These are phyloP conservation scores for Bubo scandiacus DNA, from an alignment of 2,113 vertebrate species.

Conservation along the genomic window DNA sequence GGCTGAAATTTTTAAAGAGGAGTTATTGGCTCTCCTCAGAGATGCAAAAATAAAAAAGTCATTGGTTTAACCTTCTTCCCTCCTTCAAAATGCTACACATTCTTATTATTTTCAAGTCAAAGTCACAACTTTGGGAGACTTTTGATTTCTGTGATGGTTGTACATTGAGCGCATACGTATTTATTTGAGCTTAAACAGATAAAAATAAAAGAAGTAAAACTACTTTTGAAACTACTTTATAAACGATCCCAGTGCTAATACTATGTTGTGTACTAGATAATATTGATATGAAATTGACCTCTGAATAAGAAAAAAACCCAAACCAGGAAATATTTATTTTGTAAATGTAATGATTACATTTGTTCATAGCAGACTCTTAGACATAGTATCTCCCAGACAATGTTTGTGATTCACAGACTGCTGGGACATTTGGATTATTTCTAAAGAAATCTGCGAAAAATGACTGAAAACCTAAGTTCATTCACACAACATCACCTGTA, in stretches of 20 bases:
- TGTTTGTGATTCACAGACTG: not conserved
- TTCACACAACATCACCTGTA: not conserved
- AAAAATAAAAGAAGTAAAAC: not conserved
- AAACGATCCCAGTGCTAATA: not conserved
- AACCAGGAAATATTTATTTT: not conserved
- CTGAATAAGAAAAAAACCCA: not conserved
- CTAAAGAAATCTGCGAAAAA: not conserved
- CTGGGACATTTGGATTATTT: not conserved
- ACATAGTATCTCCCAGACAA: not conserved
- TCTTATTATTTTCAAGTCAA: not conserved
- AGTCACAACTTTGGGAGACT: not conserved
- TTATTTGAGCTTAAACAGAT: not conserved
- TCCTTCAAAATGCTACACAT: not conserved
- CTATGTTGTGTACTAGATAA: not conserved
- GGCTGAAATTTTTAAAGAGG: not conserved
- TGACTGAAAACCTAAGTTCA: not conserved
- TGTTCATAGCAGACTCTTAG: not conserved
- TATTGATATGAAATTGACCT: not conserved
- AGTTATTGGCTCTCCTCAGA: not conserved
- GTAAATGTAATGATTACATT: not conserved
- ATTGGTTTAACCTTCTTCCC: not conserved
- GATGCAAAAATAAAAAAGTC: not conserved
- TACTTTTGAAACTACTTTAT: not conserved
- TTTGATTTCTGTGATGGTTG: not conserved
- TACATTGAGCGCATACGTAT: not conserved